These are phyloP conservation scores for Austrolebias charrua DNA, from an alignment of 2,797 vertebrate species.

Conservation along the genomic window DNA sequence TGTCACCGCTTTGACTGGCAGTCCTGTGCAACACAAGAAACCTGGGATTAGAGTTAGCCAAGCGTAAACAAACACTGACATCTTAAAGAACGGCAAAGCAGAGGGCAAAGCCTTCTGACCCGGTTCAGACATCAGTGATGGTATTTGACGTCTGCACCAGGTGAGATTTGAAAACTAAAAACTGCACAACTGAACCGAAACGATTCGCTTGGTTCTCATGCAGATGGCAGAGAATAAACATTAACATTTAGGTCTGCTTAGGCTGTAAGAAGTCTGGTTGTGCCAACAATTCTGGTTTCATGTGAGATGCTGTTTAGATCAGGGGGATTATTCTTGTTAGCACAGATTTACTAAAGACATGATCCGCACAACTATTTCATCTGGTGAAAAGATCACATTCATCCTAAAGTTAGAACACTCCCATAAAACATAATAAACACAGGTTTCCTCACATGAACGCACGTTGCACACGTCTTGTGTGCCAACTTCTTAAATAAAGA, in stretches of 20 bases:
- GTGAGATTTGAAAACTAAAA: background rate
- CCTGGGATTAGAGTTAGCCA: slow-evolving; percentile 65
- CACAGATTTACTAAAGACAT: too few relatives aligned
- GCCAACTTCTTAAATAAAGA: too few relatives aligned
- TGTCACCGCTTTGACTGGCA: slow-evolving; percentile 75
- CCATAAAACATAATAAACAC: too few relatives aligned
- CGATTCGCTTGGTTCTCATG: background rate
- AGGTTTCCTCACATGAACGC: too few relatives aligned
- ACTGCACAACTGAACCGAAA: background rate
- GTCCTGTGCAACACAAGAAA: slow-evolving; percentile 55
- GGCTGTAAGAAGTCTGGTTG: too few relatives aligned
- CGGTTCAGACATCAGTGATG: slow-evolving; percentile 5
- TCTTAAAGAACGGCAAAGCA: slow-evolving; percentile 26
- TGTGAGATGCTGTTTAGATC: background rate
- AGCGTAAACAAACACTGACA: slow-evolving; percentile 67
- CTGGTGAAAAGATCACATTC: too few relatives aligned
- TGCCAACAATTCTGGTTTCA: background rate
- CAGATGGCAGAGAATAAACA: too few relatives aligned
- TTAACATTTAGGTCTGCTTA: background rate
- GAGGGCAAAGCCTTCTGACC: slow-evolving; percentile 11
- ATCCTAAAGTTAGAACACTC: too few relatives aligned
- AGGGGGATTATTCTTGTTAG: too few relatives aligned
- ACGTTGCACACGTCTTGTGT: too few relatives aligned
- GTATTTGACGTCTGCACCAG: background rate
- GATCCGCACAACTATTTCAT: too few relatives aligned